Base-by-base conservation (phyloP, 53 echinoderm and acorn worm genomes). In the Glandiceps talaboti region DNA sequence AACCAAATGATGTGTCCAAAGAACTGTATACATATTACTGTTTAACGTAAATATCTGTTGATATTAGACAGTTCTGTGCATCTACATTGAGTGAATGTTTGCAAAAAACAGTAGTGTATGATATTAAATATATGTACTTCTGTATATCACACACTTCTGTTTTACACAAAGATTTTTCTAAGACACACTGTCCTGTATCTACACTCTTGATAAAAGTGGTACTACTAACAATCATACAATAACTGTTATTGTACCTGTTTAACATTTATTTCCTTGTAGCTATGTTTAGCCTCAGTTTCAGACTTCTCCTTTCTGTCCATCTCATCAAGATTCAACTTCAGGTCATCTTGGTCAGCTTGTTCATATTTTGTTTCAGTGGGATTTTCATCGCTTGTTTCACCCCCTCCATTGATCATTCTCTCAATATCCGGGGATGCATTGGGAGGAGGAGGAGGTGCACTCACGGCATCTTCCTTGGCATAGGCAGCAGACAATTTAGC, bases 401-500 rank as follows among this genome's bases (percentile, higher is more conserved):
- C 30, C 28, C 74, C 80, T 12, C 79, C 82, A 31, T 82, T 77
- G 30, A 86, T 82, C 30, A 82, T 82, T 31, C 76, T 81, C 28
- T 79, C 84, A 1, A 83, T 78, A 29, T 87, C 87, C 12, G 90
- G 90, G 32, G 91, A 91, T 74, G 85, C 85, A 27, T 85, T 81
- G 29, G 91, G 91, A 29, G 82, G 85, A 25, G 88, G 91, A 26
- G 91, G 91, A 45, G 91, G 88, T 26, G 85, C 82, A 0, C 80
- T 80, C 26, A 91, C 27, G 31, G 81, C 31, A 0, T 79, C 77
- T 27, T 88, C 83, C 33, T 84, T 77, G 0, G 88, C 91, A 78
- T 85, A 91, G 27, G 88, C 87, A 14, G 88, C 91, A 27, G 91
- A 91, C 32, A 91, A 75, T 74, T 88, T 82, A 30, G 88, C 91